Base-by-base conservation (phyloP, 2,888 invertebrate genomes). In the Drosophila helvetica region DNA sequence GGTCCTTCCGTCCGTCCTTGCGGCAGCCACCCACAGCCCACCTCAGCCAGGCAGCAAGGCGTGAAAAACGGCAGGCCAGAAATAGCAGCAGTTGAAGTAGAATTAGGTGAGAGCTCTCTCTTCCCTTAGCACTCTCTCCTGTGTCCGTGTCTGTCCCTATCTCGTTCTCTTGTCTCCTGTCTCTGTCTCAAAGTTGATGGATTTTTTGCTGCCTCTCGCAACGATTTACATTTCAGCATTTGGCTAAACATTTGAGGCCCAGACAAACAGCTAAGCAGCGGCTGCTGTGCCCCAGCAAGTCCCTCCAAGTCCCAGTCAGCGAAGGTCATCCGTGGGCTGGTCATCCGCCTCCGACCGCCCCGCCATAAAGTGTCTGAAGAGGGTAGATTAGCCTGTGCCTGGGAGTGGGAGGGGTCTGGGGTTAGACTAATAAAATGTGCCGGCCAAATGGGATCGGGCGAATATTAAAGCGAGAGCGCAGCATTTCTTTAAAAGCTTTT, bases 301-400 rank as follows among this genome's bases (percentile, higher is more conserved):
- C 30, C 30, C 10, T 10, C 10, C 10, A 55, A 65, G 47, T 12
- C 50, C 42, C 8, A n/a, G 27, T 25, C 33, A 62, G 30, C 42
- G 62, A 65, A 77, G 80, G 83, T 80, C 80, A 27, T 27, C 8
- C 27, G 27, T 7, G 27, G 27, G 7, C 27, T 27, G 27, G 27
- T 27, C 27, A 27, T 27, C 27, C 27, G 27, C 27, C n/a, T n/a
- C n/a, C n/a, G n/a, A n/a, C n/a, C n/a, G n/a, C n/a, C n/a, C 27
- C 27, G 27, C 27, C 8, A 33, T 80, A 83, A 78, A 77, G 59
- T 62, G 70, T 64, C 62, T 60, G 25, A 78, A 80, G 68, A 73
- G 81, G 80, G 84, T 80, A 73, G 78, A 86, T 81, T 81, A 86
- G 80, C 72, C 38, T 15, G 7, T n/a, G n/a, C 10, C 18, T 25